Evolutionary conservation across 2,888 invertebrate genomes (phyloP).

Genomic region (Thymelicus acteon): DNA sequence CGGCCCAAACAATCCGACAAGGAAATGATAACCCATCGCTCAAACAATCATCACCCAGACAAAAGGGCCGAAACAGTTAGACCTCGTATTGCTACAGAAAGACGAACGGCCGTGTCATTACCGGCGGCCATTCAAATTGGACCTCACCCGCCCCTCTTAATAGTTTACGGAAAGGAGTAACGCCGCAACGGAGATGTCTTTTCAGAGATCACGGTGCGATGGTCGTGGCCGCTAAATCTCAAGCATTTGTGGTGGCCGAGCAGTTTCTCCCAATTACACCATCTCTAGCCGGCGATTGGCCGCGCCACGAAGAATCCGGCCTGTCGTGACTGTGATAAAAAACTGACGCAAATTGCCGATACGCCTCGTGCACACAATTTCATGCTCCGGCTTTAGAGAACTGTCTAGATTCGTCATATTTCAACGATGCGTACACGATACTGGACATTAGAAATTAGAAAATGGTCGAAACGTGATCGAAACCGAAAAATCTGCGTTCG

Average conservation of each 20-base stretch:
- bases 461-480: constrained; percentile 33
- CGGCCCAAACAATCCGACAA: constrained; percentile 52
- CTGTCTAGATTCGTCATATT: constrained; percentile 79
- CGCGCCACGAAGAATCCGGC: constrained; percentile 76
- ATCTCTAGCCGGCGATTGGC: constrained; percentile 79
- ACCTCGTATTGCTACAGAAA: constrained; percentile 63
- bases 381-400: constrained; percentile 77
- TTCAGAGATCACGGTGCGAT: constrained; percentile 61
- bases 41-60: constrained; percentile 69
- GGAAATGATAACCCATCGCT: constrained; percentile 66
- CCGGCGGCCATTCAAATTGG: constrained; percentile 58
- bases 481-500: constrained; percentile 53
- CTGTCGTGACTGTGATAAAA: constrained; percentile 83
- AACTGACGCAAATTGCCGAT: constrained; percentile 84
- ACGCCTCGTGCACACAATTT: constrained; percentile 84
- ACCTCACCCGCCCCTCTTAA: constrained; percentile 54
- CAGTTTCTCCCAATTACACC: constrained; percentile 83
- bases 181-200: constrained; percentile 52
- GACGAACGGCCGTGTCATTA: constrained; percentile 70
- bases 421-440: constrained; percentile 57
- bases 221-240: constrained; percentile 67
- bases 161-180: constrained; percentile 38
- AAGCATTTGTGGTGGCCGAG: constrained; percentile 77
- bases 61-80: constrained; percentile 78
- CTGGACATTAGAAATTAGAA: constrained; percentile 48